Base-by-base conservation (phyloP, 2,888 invertebrate species). In the Acleris literana region DNA sequence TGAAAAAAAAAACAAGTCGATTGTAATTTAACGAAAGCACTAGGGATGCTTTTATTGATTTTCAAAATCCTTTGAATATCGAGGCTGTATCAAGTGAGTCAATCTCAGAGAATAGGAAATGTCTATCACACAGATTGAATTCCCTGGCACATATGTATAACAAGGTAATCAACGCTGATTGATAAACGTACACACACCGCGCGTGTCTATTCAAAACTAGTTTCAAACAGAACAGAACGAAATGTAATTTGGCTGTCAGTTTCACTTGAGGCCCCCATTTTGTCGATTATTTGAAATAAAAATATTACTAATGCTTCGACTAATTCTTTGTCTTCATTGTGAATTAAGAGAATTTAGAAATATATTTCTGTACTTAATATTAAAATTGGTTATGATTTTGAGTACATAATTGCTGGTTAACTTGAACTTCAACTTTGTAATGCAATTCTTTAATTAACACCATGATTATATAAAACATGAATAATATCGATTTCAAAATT, bases 241-340 rank as follows among this genome's bases (percentile, higher is more conserved):
- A 51, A 51, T 22, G 22, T 13, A 51, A 51, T 51, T 51, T 20
- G 0, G 13, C 51, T 51, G 51, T 20, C 20, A 51, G 51, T 2
- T 51, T 5, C 22, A 16, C 51, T 22, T 16, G 22, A 16, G 51
- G 16, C 51, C 16, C 51, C 25, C 51, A 4, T n/a, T 9, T 20
- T 3, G 20, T 20, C 22, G 16, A 51, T 22, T 25, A 51, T 51
- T 51, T 16, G 22, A 22, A 25, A 51, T 51, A 51, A 51, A 22
- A 51, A 20, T 22, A 13, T 51, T 51, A 51, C 51, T 51, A 51
- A 13, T 51, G 51, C 51, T 3, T 51, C n/a, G n/a, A n/a, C n/a
- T 4, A 51, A 25, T 51, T 16, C 20, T 20, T 5, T 51, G 0
- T 20, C 16, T 5, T 51, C 1, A 51, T 20, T 1, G 17, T 7